Evolutionary conservation across 1,140 invertebrate genomes (phyloP), one percentile per base, ranked within the genome.

Genomic region (Rhyacophila brunnea): DNA sequence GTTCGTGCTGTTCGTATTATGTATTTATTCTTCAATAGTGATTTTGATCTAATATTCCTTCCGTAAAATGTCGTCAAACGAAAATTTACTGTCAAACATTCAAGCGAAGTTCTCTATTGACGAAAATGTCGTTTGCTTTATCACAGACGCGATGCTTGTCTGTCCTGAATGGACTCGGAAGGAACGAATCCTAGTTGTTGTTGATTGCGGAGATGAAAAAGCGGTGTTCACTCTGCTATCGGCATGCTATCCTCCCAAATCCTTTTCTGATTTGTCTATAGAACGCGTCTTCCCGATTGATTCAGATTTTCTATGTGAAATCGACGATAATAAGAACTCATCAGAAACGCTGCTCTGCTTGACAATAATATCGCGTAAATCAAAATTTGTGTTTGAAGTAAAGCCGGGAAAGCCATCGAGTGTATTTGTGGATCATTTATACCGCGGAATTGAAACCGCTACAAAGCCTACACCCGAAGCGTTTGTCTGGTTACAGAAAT

Each of bases 211-310:
- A 52, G 75, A 77, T 45, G 76, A 78, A 68, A 78, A 77, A 68
- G 75, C 75, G 19, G 71, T 79, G 50, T 78, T 79, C 64, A 49
- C 62, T 0, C 36, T 65, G 0, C 53, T 73, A 56, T 74, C 74
- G 28, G 75, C 74, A 51, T 73, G 72, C 56, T 74, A 73, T 63
- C 83, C 84, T 64, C 87, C 87, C 9, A 80, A 80, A 71, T 81
- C 81, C 18, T 84, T 87, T 56, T 84, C 83, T 15, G 88, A 90
- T 73, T 73, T 91, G 60, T 82, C 83, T 6, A 81, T 90, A 68
- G 88, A 90, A 74, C 82, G 82, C 68, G 81, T 87, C 38, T 75
- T 91, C 63, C 87, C 89, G n/a, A 83, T 92, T 46, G 85, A 90
- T 74, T 80, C 82, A 62, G 83, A 83, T 66, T 90, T 91, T 73